Conservation (phyloP, 2,797 vertebrate genomes). For the Scyliorhinus canicula region DNA sequence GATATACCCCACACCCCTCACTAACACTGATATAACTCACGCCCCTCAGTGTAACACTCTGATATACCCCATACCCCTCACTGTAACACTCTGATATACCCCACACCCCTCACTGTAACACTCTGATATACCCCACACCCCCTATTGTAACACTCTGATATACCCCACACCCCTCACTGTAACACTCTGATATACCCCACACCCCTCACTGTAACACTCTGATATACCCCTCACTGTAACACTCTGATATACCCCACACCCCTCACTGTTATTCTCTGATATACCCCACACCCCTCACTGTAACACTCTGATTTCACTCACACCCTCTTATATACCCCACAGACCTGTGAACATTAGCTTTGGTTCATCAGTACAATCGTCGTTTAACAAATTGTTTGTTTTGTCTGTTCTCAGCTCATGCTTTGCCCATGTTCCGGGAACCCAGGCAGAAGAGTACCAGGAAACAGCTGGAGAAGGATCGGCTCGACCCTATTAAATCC, state of each 20-base stretch:
- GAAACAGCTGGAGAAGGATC: constrained; percentile 94
- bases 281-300: too few relatives aligned
- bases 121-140: too few relatives aligned
- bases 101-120: too few relatives aligned
- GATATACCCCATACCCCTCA: not conserved
- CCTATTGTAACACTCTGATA: not conserved
- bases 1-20: not conserved
- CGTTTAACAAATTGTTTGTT: not conserved
- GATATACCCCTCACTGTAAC: too few relatives aligned
- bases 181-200: not conserved
- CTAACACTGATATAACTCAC: not conserved
- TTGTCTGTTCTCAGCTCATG: constrained; percentile 70
- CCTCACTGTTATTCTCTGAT: too few relatives aligned
- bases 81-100: not conserved
- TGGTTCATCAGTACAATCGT: not conserved
- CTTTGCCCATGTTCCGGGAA: constrained; percentile 95
- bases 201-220: not conserved
- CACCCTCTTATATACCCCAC: not conserved
- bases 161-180: not conserved
- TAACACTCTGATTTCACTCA: too few relatives aligned
- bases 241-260: too few relatives aligned
- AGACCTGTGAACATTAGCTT: not conserved
- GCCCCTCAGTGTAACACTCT: not conserved
- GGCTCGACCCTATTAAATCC: constrained; percentile 86
- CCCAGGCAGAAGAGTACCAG: constrained; percentile 89